Conservation (phyloP, 2,113 vertebrate genomes). For the Opisthocomus hoazin region DNA sequence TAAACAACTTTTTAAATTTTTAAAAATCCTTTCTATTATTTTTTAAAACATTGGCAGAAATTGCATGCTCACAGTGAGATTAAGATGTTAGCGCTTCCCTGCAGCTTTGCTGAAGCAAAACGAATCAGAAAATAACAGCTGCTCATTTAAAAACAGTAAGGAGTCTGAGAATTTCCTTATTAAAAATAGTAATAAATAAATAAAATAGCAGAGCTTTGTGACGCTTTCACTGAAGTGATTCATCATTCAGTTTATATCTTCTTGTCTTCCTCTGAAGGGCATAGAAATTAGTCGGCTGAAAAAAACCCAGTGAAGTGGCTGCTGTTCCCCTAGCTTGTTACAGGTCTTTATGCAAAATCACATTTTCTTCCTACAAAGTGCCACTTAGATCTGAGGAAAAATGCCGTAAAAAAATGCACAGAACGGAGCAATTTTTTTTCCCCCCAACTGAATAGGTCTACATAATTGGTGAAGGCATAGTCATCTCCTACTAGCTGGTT, state of each 20-base stretch:
- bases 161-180: slow-evolving; percentile 52
- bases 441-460: not conserved
- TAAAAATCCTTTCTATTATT: not conserved
- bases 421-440: not conserved
- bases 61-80: not conserved
- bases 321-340: not conserved
- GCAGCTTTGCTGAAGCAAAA: slow-evolving; percentile 44
- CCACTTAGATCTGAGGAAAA: not conserved
- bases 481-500: not conserved
- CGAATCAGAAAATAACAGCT: slow-evolving; percentile 53
- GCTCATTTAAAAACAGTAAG: slow-evolving; percentile 57
- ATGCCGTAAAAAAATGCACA: not conserved
- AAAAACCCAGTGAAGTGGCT: not conserved
- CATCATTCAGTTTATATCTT: slow-evolving; percentile 44
- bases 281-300: slow-evolving; percentile 36
- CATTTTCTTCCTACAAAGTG: not conserved
- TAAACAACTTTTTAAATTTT: not conserved
- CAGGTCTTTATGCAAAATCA: not conserved
- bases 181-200: slow-evolving; percentile 39
- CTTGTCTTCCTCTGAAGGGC: slow-evolving; percentile 35
- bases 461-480: not conserved
- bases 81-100: not conserved
- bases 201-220: not conserved
- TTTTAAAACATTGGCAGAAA: not conserved
- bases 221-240: not conserved